phyloP scores from a whole-genome alignment of 2,797 vertebrate species.

The Tapera naevia region DNA sequence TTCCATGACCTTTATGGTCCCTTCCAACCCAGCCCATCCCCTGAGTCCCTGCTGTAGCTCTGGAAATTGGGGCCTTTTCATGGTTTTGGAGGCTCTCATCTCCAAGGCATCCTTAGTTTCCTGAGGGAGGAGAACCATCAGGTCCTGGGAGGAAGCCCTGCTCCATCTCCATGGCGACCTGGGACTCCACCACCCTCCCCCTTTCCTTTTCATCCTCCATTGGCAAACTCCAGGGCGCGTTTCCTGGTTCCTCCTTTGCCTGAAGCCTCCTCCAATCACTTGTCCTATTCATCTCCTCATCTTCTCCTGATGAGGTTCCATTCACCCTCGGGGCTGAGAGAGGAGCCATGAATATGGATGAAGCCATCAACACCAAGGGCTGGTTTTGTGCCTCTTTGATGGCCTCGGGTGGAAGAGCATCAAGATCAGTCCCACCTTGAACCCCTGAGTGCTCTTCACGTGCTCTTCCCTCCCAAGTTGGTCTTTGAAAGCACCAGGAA shows the following conservation, averaged over 20 bases:
- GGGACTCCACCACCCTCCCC: not conserved
- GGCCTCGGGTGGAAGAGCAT: slow-evolving; percentile 41
- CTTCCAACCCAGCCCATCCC: no score
- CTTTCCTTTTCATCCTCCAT: not conserved
- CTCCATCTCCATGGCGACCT: not conserved
- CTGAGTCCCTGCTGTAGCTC: no score
- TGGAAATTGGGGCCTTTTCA: not conserved
- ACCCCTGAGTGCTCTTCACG: slow-evolving; percentile 26
- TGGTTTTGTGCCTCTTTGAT: no score
- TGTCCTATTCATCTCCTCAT: slow-evolving; percentile 49
- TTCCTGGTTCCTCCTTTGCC: slow-evolving; percentile 29
- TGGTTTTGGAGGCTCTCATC: not conserved
- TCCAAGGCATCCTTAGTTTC: not conserved
- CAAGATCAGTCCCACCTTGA: slow-evolving; percentile 55
- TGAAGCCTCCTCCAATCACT: slow-evolving; percentile 63
- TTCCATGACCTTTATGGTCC: no score
- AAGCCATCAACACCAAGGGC: not conserved
- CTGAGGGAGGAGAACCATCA: not conserved
- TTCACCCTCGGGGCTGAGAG: slow-evolving; percentile 22
- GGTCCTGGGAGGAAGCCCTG: not conserved
- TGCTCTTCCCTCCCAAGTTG: not conserved
- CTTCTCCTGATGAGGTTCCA: not conserved
- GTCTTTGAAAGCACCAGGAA: not conserved
- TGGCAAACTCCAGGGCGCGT: not conserved
- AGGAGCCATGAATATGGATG: slow-evolving; percentile 65